Evolutionary conservation across 2,888 invertebrate species (phyloP).

Genomic region (Cinara cedri): DNA sequence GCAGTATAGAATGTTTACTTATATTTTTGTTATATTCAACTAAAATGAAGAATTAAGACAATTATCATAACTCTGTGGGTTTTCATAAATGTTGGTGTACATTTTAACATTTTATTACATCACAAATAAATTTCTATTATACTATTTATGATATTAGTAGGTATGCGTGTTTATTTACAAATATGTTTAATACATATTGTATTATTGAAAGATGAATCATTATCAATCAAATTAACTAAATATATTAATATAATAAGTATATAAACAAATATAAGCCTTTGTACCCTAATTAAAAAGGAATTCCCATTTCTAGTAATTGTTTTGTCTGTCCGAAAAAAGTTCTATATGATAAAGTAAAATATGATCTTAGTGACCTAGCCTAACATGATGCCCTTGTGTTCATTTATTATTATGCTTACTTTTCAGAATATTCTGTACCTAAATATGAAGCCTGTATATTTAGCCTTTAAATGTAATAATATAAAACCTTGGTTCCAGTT

Average conservation of each 20-base stretch:
- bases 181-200: not conserved
- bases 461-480: conserved; percentile 14
- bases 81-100: not conserved
- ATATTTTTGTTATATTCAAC: too few relatives aligned
- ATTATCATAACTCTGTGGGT: too few relatives aligned
- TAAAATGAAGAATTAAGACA: too few relatives aligned
- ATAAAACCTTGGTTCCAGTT: conserved; percentile 14
- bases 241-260: not conserved
- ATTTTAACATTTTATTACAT: too few relatives aligned
- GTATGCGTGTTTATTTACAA: too few relatives aligned
- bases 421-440: conserved; percentile 4
- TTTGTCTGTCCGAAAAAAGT: not conserved
- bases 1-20: too few relatives aligned
- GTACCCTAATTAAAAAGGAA: not conserved
- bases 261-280: not conserved
- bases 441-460: not conserved
- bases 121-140: too few relatives aligned
- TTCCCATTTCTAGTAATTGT: not conserved
- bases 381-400: conserved; percentile 27
- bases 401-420: not conserved
- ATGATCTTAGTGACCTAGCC: not conserved
- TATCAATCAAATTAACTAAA: not conserved
- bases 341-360: not conserved
- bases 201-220: conserved; percentile 12
- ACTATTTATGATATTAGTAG: too few relatives aligned